Base-by-base conservation (phyloP, 2,888 invertebrate species). In the Octonoba sinensis region DNA sequence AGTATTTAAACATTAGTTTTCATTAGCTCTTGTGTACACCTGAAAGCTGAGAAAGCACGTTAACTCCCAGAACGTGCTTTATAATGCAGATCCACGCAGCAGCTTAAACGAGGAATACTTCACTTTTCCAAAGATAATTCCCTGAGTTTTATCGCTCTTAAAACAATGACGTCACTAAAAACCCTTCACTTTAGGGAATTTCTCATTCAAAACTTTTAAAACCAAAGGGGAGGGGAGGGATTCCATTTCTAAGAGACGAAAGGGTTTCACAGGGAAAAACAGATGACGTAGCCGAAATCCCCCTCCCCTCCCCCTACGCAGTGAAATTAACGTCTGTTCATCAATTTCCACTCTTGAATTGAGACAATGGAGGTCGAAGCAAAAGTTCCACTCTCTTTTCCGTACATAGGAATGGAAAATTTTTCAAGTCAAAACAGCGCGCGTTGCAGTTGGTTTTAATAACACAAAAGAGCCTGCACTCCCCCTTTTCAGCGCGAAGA, bases 281-380 rank as follows among this genome's bases (percentile, higher is more conserved):
- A 81, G 79, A 73, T 81, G 79, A 81, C 79, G 79, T 81, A 62
- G n/a, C 62, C 15, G 20, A 51, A 62, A 60, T 65, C 15, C 62
- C 8, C 60, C 71, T 27, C 62, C 11, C 66, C 51, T 18, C 72
- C 59, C 66, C 73, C 73, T 11, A 60, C 46, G 20, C 65, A 70
- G 77, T 73, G 74, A 81, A 81, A 81, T 81, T 81, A 81, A 81
- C 79, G 79, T 81, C 79, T 73, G 79, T 81, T 81, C 79, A 81
- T 81, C 79, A 81, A 81, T 81, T 81, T 81, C 73, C 79, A 81
- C 79, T 81, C 79, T 72, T 81, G 79, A 81, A 81, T 81, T 81
- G 79, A 81, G 74, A 81, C 79, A 81, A 81, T 81, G 57, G 79
- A 36, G 36, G 67, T 64, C 71, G 72, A 79, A 79, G 72, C 72